Conservation (phyloP, 2,888 invertebrate genomes). For the Gymnoscelis rufifasciata region DNA sequence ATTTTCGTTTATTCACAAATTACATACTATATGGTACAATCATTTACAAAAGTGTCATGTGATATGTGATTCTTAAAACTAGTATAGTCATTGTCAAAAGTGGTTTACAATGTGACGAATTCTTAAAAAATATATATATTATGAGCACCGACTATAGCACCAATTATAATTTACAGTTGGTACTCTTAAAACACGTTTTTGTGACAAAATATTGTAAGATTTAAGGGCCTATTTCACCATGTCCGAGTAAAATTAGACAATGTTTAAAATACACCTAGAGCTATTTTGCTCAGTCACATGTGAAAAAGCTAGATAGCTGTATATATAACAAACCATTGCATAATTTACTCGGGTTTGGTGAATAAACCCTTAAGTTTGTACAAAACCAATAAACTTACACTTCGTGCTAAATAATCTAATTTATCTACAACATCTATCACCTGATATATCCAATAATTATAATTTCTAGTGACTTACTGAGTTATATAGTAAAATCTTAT, state of each 20-base stretch:
- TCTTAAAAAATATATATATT: slow-evolving; percentile 13
- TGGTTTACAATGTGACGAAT: slow-evolving; percentile 7
- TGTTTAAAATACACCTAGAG: no score
- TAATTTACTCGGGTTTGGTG: no score
- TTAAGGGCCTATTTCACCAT: no score
- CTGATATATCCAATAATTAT: slow-evolving; percentile 2
- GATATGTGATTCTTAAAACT: slow-evolving; percentile 54
- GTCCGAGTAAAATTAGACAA: no score
- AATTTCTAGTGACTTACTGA: slow-evolving; percentile 12
- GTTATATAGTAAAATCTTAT: background rate
- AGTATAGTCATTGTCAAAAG: slow-evolving; percentile 23
- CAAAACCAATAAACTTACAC: no score
- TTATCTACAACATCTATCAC: slow-evolving; percentile 7
- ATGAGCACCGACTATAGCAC: slow-evolving; percentile 65
- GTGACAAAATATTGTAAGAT: no score
- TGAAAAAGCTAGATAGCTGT: no score
- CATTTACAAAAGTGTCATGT: slow-evolving; percentile 73
- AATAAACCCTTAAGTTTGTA: no score
- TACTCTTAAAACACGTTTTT: background rate
- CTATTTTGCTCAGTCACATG: no score
- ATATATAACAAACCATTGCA: no score
- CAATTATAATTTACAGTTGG: slow-evolving; percentile 37
- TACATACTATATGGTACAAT: slow-evolving; percentile 71
- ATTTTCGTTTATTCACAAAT: slow-evolving; percentile 53
- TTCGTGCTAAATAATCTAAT: background rate